Evolutionary conservation across 1,140 invertebrate species (phyloP).

Genomic region (Drosophila pallidifrons): DNA sequence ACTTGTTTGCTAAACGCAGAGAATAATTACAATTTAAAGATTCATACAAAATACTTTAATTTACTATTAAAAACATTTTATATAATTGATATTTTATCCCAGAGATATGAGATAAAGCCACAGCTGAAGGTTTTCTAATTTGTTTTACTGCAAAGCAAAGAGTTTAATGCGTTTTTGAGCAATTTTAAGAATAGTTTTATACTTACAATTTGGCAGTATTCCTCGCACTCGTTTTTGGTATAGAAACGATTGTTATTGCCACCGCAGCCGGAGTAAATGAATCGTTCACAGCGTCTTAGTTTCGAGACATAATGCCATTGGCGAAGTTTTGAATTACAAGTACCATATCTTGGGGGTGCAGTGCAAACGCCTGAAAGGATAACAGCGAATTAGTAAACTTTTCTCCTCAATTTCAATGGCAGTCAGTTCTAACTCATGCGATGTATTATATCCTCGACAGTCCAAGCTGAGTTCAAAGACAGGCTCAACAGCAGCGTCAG

Average conservation of each 20-base stretch:
- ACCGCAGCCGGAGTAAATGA: slow-evolving; percentile 35
- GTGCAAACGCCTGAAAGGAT: slow-evolving; percentile 14
- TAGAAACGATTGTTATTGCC: slow-evolving; percentile 42
- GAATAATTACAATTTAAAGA: background rate
- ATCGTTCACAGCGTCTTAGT: background rate
- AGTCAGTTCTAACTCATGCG: slow-evolving; percentile 2
- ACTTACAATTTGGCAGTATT: slow-evolving; percentile 15
- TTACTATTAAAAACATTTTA: no score
- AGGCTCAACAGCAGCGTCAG: background rate
- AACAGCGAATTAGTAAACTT: background rate
- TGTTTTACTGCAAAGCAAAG: background rate
- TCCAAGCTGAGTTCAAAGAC: background rate
- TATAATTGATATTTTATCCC: no score
- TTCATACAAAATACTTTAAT: background rate
- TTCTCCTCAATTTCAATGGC: no score
- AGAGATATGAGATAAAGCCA: no score
- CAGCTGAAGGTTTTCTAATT: background rate
- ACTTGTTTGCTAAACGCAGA: background rate
- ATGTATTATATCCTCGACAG: background rate
- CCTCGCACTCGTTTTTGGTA: slow-evolving; percentile 9
- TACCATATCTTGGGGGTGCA: background rate
- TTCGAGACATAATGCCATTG: slow-evolving; percentile 24
- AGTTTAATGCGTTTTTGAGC: background rate
- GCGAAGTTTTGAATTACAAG: background rate
- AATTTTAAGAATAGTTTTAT: background rate